Conservation (phyloP, 2,797 vertebrate genomes). For the Sebastes jordani region DNA sequence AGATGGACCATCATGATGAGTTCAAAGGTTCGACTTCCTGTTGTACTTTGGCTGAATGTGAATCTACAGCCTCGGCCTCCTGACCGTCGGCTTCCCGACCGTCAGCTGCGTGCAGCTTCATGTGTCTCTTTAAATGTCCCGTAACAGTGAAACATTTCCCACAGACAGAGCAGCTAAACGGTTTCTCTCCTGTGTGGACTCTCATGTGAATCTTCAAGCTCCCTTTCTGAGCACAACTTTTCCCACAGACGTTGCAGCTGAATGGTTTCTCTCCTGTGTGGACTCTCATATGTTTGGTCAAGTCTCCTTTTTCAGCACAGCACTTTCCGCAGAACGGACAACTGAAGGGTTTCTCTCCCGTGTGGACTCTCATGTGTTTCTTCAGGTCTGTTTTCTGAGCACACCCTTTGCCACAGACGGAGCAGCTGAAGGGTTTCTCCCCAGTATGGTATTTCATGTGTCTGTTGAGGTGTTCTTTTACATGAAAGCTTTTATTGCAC, state of each 20-base stretch:
- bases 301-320: constrained; percentile 17
- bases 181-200: constrained; percentile 26
- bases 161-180: constrained; percentile 17
- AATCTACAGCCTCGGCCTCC: not conserved
- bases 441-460: constrained; percentile 47
- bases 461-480: constrained; percentile 34
- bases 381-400: constrained; percentile 27
- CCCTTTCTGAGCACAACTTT: constrained; percentile 37
- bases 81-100: not conserved
- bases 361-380: constrained; percentile 37
- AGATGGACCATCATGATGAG: not conserved
- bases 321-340: constrained; percentile 28
- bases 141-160: constrained; percentile 13
- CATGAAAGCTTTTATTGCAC: constrained; percentile 29
- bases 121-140: constrained; percentile 42
- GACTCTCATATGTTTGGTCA: constrained; percentile 29
- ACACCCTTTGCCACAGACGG: constrained; percentile 15
- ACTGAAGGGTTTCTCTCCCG: constrained; percentile 30
- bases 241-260: constrained; percentile 29
- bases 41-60: not conserved
- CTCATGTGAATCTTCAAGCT: constrained; percentile 30
- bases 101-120: constrained; percentile 30
- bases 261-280: constrained; percentile 34
- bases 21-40: not conserved
- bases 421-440: constrained; percentile 42